Evolutionary conservation across 1,140 invertebrate genomes (phyloP), one percentile per base, ranked within the genome.

Genomic region (Macrotrachela quadricornifera): DNA sequence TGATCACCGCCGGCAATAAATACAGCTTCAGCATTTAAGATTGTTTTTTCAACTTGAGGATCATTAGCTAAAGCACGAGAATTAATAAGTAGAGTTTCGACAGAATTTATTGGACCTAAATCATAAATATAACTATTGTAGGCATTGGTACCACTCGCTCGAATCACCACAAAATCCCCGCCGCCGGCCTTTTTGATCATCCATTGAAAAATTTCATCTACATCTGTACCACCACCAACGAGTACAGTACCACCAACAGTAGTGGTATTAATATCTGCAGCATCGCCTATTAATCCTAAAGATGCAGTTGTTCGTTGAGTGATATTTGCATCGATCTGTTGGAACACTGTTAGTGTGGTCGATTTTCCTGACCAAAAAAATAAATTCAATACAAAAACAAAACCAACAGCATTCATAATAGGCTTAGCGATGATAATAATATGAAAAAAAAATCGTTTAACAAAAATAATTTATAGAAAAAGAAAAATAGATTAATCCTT

Each of bases 41-140:
- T 47, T 17, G 46, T 53, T n/a, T 13, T 39, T 13, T 30, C 44
- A n/a, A 53, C 51, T 46, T 53, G 44, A 10, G 14, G 12, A 43
- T 41, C 46, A 41, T 46, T 18, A 0, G 41, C 51, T 8, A 53
- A 43, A 14, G 37, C 36, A 39, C 45, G 12, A 10, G 51, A 53
- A 46, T 53, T 53, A 12, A 53, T 38, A 36, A 53, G 46, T 10
- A 53, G 39, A 11, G 51, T 53, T 10, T 53, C 51, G 18, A 53
- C 51, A 4, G 51, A 53, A 46, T 53, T 44, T 2, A 53, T 44
- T 8, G 21, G 2, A 3, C 45, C 45, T 14, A 53, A 30, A 13
- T 53, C 51, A 41, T 53, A 53, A 40, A 53, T 42, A 41, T 53
- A 53, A n/a, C 16, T 10, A 38, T 53, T 53, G 16, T 53, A 53